phyloP scores from a whole-genome alignment of 64 coral and sea anemone genomes.

The Trachythela sp. region DNA sequence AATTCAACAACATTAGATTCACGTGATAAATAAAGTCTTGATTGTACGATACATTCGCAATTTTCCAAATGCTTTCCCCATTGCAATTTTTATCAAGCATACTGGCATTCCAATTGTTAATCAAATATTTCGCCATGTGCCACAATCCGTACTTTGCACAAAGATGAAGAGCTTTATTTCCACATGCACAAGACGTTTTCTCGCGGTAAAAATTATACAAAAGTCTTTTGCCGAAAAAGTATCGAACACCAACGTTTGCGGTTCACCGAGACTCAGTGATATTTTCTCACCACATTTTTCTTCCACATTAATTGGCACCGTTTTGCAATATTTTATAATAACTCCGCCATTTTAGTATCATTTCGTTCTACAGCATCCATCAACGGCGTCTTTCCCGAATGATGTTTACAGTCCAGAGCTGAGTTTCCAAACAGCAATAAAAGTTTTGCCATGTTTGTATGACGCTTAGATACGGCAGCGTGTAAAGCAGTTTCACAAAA shows the following conservation, averaged over 20 bases:
- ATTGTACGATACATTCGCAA: neutral
- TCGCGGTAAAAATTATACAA: neutral
- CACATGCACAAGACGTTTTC: neutral
- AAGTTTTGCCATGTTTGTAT: neutral
- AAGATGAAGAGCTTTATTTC: neutral
- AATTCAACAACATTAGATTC: neutral
- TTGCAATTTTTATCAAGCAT: neutral
- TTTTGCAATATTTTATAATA: neutral
- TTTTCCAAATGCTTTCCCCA: neutral
- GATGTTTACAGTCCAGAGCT: neutral
- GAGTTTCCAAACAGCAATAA: neutral
- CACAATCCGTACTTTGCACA: neutral
- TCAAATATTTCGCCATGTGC: neutral
- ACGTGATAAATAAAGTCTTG: neutral
- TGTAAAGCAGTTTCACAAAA: slow-evolving; percentile 21
- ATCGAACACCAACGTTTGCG: neutral
- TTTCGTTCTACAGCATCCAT: neutral
- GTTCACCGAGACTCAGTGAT: neutral
- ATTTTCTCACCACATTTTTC: neutral
- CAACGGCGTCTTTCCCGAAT: neutral
- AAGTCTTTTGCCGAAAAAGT: neutral
- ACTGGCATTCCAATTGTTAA: neutral
- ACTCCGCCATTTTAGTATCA: neutral
- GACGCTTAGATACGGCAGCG: neutral
- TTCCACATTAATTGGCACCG: slow-evolving; percentile 20